Base-by-base conservation (phyloP, 2,113 vertebrate genomes). In the Etheostoma cragini region DNA sequence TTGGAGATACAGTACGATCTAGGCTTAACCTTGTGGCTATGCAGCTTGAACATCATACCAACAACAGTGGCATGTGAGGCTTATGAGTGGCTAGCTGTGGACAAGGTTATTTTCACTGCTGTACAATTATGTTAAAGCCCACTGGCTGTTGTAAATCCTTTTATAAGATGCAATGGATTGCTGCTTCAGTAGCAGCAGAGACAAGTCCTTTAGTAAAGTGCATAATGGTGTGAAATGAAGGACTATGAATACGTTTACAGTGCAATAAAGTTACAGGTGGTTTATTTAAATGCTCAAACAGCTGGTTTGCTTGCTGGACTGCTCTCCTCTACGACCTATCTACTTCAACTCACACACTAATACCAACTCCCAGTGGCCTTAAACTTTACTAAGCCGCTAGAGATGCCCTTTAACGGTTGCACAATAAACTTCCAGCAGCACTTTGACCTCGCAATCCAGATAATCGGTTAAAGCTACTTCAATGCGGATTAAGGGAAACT, bases 1-100 rank as follows among this genome's bases (percentile, higher is more conserved):
- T 77, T 52, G 53, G 72, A 58, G 90, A 94, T 26, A 26, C 26
- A 26, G 26, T 93, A 86, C 8, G 60, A 94, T 93, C 91, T 80
- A 22, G 64, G 86, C 77, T 82, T 89, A 85, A 90, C 88, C 90
- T 76, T n/a, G 68, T 17, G 42, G 78, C 84, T 67, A 38, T 38
- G 24, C 5, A 61, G 35, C 71, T 76, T 52, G 67, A 80, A 71
- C 50, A 16, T 80, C 53, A 17, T 12, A 76, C 64, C 76, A 54
- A 21, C 68, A 45, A 7, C 21, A 2, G 70, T n/a, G 66, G 42
- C 72, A 83, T 80, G 64, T 71, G 66, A 80, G 89, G 83, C 72
- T 61, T 79, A 72, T 42, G 64, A n/a, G 16, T 6, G 78, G 52
- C 64, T 50, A 14, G 63, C 58, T 76, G 21, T 12, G 54, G 62